Conservation (phyloP, 2,797 vertebrate species). For the Mormyrus hasselquistii region DNA sequence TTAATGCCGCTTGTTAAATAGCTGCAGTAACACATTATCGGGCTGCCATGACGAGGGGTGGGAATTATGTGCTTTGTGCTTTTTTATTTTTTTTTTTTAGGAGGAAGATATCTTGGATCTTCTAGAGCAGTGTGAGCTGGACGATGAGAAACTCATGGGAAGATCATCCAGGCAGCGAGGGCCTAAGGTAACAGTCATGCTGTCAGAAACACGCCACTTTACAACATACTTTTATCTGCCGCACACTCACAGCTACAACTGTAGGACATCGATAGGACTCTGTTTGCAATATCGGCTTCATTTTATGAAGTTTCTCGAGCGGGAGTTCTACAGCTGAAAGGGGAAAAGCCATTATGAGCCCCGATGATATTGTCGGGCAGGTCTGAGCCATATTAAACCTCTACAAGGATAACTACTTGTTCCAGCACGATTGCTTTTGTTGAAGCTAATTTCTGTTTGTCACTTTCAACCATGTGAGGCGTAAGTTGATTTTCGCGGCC, state of each 20-base stretch:
- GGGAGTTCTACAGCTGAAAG: conserved; percentile 47
- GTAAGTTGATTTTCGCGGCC: conserved; percentile 21
- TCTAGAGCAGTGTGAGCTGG: conserved; percentile 92
- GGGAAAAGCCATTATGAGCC: conserved; percentile 50
- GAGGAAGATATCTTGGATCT: conserved; percentile 97
- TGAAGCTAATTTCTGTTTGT: conserved; percentile 62
- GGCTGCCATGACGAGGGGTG: background rate
- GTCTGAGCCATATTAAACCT: conserved; percentile 47
- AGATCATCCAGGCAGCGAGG: conserved; percentile 62
- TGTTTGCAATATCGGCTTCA: conserved; percentile 13
- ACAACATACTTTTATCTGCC: conserved; percentile 6
- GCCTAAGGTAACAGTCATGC: conserved; percentile 57
- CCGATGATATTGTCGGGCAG: conserved; percentile 49
- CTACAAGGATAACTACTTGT: conserved; percentile 51
- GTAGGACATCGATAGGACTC: background rate
- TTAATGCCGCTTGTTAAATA: background rate
- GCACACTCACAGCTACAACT: conserved; percentile 33
- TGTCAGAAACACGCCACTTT: background rate
- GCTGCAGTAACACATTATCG: background rate
- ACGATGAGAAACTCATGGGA: conserved; percentile 87
- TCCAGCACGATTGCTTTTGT: conserved; percentile 58
- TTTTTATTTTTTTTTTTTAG: conserved; percentile 51
- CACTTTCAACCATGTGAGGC: conserved; percentile 35
- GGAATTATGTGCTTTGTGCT: conserved; percentile 40
- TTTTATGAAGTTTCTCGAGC: conserved; percentile 44